These are phyloP conservation scores for Sebastes iracundus DNA, from an alignment of 2,797 vertebrate genomes.

Conservation along the genomic window DNA sequence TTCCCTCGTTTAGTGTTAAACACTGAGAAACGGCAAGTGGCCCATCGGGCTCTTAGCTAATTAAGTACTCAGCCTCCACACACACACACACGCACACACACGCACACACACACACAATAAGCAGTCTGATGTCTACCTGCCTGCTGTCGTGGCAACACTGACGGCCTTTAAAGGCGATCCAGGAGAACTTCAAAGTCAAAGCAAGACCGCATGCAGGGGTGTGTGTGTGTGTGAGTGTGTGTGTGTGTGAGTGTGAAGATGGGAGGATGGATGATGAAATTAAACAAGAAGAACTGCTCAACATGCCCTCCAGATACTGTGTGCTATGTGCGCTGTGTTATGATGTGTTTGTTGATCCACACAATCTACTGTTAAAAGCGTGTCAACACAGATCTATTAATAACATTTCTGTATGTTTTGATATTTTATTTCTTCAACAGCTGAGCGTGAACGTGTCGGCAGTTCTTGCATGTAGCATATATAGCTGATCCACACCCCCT, in stretches of 20 bases:
- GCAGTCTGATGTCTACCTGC: conserved; percentile 74
- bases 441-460: not conserved
- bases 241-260: conserved; percentile 18
- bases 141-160: conserved; percentile 78
- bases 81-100: conserved; percentile 27
- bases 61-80: conserved; percentile 73
- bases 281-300: conserved; percentile 67
- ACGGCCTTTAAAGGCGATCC: conserved; percentile 81
- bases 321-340: conserved; percentile 20
- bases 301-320: conserved; percentile 41
- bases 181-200: conserved; percentile 81
- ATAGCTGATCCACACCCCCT: conserved; percentile 9
- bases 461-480: not conserved
- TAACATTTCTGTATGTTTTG: not conserved
- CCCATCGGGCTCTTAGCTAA: conserved; percentile 72
- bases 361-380: not conserved
- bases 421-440: not conserved
- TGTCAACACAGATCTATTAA: not conserved
- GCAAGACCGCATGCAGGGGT: conserved; percentile 57
- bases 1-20: conserved; percentile 76
- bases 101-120: conserved; percentile 43
- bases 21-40: conserved; percentile 67
- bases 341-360: conserved; percentile 1
- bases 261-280: conserved; percentile 69
- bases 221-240: conserved; percentile 4